phyloP scores from a whole-genome alignment of 2,888 invertebrate genomes.

The Platynereis dumerilii region DNA sequence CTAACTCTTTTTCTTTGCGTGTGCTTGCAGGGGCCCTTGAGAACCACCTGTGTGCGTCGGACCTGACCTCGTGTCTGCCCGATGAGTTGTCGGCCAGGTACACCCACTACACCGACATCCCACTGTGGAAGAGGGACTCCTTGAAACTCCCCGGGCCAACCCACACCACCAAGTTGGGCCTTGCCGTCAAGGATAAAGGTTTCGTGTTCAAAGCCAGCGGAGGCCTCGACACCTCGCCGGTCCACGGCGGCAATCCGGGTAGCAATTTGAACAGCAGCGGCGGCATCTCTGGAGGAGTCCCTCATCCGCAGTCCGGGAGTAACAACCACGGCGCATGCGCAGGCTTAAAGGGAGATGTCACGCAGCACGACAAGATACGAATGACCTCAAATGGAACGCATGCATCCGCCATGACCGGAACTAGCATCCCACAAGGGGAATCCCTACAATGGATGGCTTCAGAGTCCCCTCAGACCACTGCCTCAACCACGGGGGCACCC shows the following conservation, averaged over 20 bases:
- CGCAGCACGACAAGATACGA: constrained; percentile 28
- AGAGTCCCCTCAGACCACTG: too few relatives aligned
- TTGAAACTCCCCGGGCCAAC: neutral
- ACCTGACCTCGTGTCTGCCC: constrained; percentile 7
- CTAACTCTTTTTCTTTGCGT: too few relatives aligned
- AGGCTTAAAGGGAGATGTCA: neutral
- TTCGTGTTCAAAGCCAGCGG: neutral
- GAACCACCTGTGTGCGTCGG: constrained; percentile 1
- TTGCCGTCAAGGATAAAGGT: neutral
- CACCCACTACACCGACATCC: constrained; percentile 1
- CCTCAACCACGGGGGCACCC: too few relatives aligned
- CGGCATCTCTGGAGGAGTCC: neutral
- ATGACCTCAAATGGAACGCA: constrained; percentile 51
- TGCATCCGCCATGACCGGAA: constrained; percentile 50
- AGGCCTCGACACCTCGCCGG: neutral
- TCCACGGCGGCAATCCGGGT: neutral
- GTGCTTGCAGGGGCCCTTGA: constrained; percentile 13
- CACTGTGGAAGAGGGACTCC: constrained; percentile 11
- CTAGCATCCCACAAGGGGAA: constrained; percentile 20
- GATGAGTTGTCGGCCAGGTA: constrained; percentile 14
- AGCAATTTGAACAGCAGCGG: too few relatives aligned
- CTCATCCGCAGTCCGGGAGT: neutral
- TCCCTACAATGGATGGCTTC: too few relatives aligned
- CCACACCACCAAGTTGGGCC: constrained; percentile 4
- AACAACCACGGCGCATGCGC: neutral